Evolutionary conservation across 2,113 vertebrate species (phyloP), one percentile per base, ranked within the genome.

Genomic region (Hystrix brachyura): DNA sequence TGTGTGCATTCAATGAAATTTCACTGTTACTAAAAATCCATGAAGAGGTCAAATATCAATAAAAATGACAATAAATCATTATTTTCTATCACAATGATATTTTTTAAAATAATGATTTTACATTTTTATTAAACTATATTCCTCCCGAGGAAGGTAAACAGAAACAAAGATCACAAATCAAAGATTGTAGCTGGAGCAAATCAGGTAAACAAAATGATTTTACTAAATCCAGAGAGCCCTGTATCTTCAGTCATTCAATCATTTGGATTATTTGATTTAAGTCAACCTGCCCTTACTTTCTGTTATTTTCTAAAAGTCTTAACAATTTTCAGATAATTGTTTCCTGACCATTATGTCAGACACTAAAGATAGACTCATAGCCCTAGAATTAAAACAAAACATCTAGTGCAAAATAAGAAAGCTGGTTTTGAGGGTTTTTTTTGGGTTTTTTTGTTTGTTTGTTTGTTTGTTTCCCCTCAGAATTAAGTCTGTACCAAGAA

Each of bases 311-410:
- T 62, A 64, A 67, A 48, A 86, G 69, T 82, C 78, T 86, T 65
- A 95, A 86, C 38, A 85, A 82, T 91, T 96, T 96, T 72, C 62
- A 89, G 76, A 83, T 83, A 95, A 97, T 96, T 96, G 82, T 85
- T 97, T 96, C 91, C 95, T 97, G 59, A 27, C 48, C 32, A 87
- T 92, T 96, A 94, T 95, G 79, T 89, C 86, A 96, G 46, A 88
- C 11, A 32, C 88, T 96, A 87, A 97, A 96, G 43, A 95, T 97
- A 97, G 94, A 95, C 48, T 76, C 32, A 34, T 43, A 94, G 8
- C 21, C 29, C 74, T 91, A 96, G 67, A 95, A 94, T 97, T 97
- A 96, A 97, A 97, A 90, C 12, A 95, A 97, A 97, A 94, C 89
- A 97, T 95, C 71, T 94, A 94, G 62, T 95, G 43, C 60, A 34